Evolutionary conservation across 2,888 invertebrate species (phyloP).

Genomic region (Pristionchus fissidentatus): DNA sequence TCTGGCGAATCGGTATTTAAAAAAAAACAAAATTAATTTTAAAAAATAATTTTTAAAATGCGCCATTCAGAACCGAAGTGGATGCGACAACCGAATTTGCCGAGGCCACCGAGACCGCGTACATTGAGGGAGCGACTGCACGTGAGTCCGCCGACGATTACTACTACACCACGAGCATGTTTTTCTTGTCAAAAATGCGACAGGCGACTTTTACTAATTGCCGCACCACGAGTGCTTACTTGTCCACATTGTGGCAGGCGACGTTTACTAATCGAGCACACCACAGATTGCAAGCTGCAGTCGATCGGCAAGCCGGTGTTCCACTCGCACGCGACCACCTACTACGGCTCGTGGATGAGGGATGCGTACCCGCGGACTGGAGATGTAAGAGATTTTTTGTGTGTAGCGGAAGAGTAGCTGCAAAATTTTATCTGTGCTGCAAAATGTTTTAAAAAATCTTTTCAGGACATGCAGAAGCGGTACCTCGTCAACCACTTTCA

Average conservation of each 20-base stretch:
- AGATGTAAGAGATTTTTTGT: conserved; percentile 56
- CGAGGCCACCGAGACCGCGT: conserved; percentile 72
- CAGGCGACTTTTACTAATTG: conserved; percentile 25
- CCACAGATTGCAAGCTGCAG: conserved; percentile 76
- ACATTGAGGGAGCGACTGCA: conserved; percentile 75
- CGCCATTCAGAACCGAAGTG: conserved; percentile 20
- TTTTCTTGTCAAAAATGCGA: not conserved
- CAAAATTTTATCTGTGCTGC: not conserved
- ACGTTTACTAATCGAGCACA: not conserved
- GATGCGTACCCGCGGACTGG: conserved; percentile 76
- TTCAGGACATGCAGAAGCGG: conserved; percentile 64
- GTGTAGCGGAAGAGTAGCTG: no score
- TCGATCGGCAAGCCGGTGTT: conserved; percentile 77
- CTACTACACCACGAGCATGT: not conserved
- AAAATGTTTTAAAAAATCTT: not conserved
- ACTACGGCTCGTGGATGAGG: conserved; percentile 77
- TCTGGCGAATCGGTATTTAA: conserved; percentile 62
- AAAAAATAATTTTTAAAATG: not conserved
- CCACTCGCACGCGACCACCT: conserved; percentile 76
- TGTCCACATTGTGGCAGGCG: conserved; percentile 31
- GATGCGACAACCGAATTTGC: conserved; percentile 57
- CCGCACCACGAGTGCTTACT: not conserved
- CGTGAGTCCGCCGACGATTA: conserved; percentile 57
- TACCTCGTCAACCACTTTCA: conserved; percentile 77
- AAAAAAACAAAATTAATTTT: not conserved